Base-by-base conservation (phyloP, 2,113 vertebrate species). In the Nerophis lumbriciformis region DNA sequence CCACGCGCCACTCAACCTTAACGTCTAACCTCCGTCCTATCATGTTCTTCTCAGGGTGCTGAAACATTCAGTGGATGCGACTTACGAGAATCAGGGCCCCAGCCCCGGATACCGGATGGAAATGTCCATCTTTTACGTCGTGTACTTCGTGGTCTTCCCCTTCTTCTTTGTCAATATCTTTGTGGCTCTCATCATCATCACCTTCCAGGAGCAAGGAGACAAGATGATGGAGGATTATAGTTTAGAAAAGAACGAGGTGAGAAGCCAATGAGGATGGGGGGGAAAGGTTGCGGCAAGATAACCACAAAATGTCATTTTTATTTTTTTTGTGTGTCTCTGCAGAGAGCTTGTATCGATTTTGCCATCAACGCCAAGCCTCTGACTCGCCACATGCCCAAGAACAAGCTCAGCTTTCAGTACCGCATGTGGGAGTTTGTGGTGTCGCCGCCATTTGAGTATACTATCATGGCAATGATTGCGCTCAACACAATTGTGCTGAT, bases 101-200 rank as follows among this genome's bases (percentile, higher is more conserved):
- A 98, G 95, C 89, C 96, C 96, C 0, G 96, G 96, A 12, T 98
- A 96, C 87, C 85, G 96, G 82, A 98, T 98, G 96, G 96, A 98
- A 65, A 98, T 97, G 94, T 98, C 96, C 87, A 98, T 98, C 89
- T 98, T 98, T 91, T 98, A 98, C 57, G 95, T 98, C 6, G 95
- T 98, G 83, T 98, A 98, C 88, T 98, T 98, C 44, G 95, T 98
- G 66, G 95, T 98, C 78, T 98, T 98, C 88, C 95, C 96, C 79
- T 98, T 98, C 90, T 98, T 98, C 93, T 98, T 98, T 58, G 95
- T 98, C 88, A 98, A 98, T 80, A 98, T 98, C 78, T 98, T 98
- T 13, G 96, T 98, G 83, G 96, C 95, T 88, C 90, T 98, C 69
- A 98, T 98, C 85, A 98, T 98, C 91, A 98, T 98, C 92, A 97